Percentiles rank a stretch among this genome's conserved stretches.
phyloP scores from a whole-genome alignment of 2,113 vertebrate species.

The Balaeniceps rex region DNA sequence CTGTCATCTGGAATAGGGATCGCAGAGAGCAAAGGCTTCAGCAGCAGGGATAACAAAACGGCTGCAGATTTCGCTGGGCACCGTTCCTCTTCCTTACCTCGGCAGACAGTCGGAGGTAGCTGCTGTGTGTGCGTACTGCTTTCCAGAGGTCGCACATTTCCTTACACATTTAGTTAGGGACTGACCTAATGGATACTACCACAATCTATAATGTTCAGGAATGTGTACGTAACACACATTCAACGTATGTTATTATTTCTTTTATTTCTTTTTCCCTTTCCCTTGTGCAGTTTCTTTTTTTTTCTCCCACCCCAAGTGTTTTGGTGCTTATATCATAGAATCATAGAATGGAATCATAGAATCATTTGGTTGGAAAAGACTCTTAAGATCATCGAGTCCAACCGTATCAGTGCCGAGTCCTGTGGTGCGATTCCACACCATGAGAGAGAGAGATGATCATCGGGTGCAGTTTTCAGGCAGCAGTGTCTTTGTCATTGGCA shows the following conservation, averaged over 20 bases:
- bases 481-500: neutral
- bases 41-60: neutral
- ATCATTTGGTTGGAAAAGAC: no score
- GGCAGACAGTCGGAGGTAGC: neutral
- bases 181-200: neutral
- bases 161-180: neutral
- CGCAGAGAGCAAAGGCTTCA: neutral
- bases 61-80: neutral
- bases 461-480: neutral
- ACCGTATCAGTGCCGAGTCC: neutral
- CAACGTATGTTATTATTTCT: neutral
- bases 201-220: neutral
- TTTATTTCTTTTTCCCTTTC: neutral
- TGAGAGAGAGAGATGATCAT: neutral
- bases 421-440: neutral
- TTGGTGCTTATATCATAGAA: neutral
- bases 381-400: no score
- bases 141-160: neutral
- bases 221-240: rapidly evolving
- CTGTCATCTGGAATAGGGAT: neutral
- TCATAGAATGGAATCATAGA: no score
- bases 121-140: neutral
- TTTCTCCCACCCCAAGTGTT: neutral
- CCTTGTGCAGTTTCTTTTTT: neutral
- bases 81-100: neutral